Conservation (phyloP, 2,888 invertebrate species). For the Calameuta filiformis region DNA sequence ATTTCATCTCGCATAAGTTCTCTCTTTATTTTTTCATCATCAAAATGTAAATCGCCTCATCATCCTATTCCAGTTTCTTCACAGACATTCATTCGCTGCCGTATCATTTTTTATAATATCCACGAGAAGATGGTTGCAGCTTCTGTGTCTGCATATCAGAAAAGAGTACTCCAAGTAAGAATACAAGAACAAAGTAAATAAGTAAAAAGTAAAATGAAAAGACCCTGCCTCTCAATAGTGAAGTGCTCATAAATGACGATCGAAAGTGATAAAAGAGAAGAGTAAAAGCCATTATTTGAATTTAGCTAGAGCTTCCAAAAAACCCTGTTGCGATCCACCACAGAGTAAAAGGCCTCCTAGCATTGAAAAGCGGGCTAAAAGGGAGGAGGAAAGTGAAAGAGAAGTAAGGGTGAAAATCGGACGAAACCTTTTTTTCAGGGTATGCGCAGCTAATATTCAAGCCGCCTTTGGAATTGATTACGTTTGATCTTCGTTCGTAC, state of each 20-base stretch:
- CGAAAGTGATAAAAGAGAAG: not conserved
- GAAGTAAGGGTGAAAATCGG: not conserved
- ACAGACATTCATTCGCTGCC: not conserved
- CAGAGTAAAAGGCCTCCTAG: not conserved
- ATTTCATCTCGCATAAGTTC: not conserved
- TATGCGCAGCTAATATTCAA: slow-evolving; percentile 12
- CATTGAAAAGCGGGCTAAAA: not conserved
- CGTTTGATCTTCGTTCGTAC: slow-evolving; percentile 25
- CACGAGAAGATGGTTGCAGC: not conserved
- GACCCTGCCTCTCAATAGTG: not conserved
- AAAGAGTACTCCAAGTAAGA: not conserved
- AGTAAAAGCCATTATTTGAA: not conserved
- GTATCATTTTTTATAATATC: not conserved
- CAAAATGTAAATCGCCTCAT: not conserved
- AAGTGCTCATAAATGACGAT: not conserved
- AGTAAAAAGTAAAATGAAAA: not conserved
- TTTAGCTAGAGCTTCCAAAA: not conserved
- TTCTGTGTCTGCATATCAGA: not conserved
- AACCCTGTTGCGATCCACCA: not conserved
- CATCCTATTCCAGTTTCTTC: not conserved
- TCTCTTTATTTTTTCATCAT: not conserved
- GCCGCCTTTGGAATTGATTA: slow-evolving; percentile 36
- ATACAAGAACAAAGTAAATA: not conserved
- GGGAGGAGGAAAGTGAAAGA: not conserved
- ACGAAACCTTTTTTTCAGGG: not conserved